Percentiles rank a stretch among this genome's conserved stretches.
phyloP scores from a whole-genome alignment of 2,113 vertebrate species.

The Diadophis punctatus region DNA sequence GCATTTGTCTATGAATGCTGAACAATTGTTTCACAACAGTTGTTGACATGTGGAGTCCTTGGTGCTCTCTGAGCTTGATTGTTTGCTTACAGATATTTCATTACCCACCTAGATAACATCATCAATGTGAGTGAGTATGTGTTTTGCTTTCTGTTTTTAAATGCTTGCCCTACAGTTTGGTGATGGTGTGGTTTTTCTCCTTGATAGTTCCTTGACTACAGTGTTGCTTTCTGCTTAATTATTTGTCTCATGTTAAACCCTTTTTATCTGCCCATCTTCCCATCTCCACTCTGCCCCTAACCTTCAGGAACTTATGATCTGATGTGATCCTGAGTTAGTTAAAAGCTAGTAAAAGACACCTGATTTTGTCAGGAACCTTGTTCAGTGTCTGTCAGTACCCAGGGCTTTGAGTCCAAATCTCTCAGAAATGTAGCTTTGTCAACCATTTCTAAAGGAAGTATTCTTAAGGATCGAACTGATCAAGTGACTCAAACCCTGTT shows the following conservation, averaged over 20 bases:
- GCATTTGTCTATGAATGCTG: background rate
- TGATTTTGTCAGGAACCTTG: too few relatives aligned
- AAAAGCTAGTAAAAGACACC: too few relatives aligned
- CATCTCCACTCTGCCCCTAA: too few relatives aligned
- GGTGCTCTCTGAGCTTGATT: background rate
- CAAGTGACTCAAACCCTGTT: too few relatives aligned
- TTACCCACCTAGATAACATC: background rate
- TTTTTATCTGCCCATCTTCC: background rate
- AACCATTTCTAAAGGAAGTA: too few relatives aligned
- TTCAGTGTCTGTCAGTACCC: too few relatives aligned
- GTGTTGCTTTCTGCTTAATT: background rate
- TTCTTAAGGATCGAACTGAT: too few relatives aligned
- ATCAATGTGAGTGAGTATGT: background rate
- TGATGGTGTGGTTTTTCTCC: background rate
- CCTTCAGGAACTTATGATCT: too few relatives aligned
- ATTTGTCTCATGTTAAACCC: background rate
- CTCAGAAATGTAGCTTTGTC: too few relatives aligned
- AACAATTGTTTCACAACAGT: background rate
- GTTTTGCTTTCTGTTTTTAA: background rate
- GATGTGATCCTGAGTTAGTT: too few relatives aligned
- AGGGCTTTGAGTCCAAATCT: too few relatives aligned
- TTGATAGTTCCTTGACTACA: background rate
- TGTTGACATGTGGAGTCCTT: background rate
- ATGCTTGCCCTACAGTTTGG: background rate
- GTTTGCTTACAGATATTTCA: background rate